Percentiles rank a stretch among this genome's conserved stretches.
Evolutionary conservation across 2,797 vertebrate genomes (phyloP).

Genomic region (Bradypodion ventrale): DNA sequence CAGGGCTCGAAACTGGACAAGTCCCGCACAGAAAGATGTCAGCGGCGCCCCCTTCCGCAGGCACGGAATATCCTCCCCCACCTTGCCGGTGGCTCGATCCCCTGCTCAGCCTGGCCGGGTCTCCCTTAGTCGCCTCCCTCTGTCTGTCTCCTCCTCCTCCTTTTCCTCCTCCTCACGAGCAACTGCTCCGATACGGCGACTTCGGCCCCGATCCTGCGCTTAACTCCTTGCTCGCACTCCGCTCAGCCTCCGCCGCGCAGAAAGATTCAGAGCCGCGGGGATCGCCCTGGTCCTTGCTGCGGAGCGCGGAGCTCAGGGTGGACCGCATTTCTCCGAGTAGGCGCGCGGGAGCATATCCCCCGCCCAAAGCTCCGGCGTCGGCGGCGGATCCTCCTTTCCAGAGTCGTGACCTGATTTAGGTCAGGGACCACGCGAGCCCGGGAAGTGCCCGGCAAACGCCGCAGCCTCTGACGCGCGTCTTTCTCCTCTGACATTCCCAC

Average conservation of each 20-base stretch:
- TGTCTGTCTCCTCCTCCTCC: too few species aligned
- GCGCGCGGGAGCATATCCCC: background rate
- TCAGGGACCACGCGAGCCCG: background rate
- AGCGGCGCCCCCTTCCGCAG: too few species aligned
- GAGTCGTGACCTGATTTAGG: background rate
- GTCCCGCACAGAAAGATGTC: constrained; percentile 7
- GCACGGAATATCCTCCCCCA: too few species aligned
- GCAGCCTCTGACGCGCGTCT: background rate
- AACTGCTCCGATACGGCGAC: too few species aligned
- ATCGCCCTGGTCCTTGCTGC: background rate
- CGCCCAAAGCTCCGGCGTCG: background rate
- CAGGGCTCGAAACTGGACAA: constrained; percentile 5
- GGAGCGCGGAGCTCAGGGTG: background rate
- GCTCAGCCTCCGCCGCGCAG: background rate
- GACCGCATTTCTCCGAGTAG: constrained; percentile 44
- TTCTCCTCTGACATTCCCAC: background rate
- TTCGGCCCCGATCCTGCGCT: background rate
- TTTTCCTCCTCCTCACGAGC: background rate
- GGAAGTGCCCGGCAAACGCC: background rate
- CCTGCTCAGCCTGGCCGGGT: too few species aligned
- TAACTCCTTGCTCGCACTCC: constrained; percentile 14
- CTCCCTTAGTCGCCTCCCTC: too few species aligned
- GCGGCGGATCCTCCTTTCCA: background rate
- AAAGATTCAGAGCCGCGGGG: constrained; percentile 10
- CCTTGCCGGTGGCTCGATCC: too few species aligned